Evolutionary conservation across 2,888 invertebrate species (phyloP), one percentile per base, ranked within the genome.

Genomic region (Acanthopleura granulata): DNA sequence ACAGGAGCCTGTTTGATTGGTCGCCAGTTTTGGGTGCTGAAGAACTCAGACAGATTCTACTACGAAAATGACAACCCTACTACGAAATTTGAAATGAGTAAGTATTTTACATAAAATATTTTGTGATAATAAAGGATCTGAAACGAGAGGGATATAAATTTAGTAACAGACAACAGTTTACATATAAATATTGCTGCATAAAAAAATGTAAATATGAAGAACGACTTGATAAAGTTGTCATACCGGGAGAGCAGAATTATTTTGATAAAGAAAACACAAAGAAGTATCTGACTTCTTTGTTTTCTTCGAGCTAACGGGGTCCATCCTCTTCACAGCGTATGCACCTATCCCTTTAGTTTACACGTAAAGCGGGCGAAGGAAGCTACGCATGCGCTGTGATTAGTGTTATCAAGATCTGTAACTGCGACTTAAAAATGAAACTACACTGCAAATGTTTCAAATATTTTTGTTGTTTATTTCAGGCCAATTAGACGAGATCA

Each of bases 51-150:
- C 49, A 71, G 71, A 71, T 71, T 71, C 40, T 71, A 49, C 22
- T 71, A 71, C 25, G 71, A 71, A 49, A 77, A 77, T 66, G 62
- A 76, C 6, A 75, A 73, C 30, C 66, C 74, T 14, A 61, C 50
- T 11, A 74, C 61, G 16, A 75, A 75, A 25, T 77, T 79, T 27
- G 29, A 22, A 27, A 66, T 66, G 27, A 25, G 66, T 66, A 27
- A 27, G 66, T 12, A 66, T 66, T 66, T 66, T 40, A 40, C 40
- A 40, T n/a, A n/a, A n/a, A n/a, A n/a, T n/a, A n/a, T 40, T 9
- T 40, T 40, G 40, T 40, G 40, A 40, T 6, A 40, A 40, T 40
- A 40, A 40, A 40, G 40, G 40, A 40, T 3, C 9, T 40, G 9
- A 40, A 40, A 40, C 40, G 40, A 40, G 9, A 40, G 40, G 9